Percentiles rank a stretch among this genome's conserved stretches.
Conservation (phyloP, 2,888 invertebrate genomes). For the Drosophila acutilabella region DNA sequence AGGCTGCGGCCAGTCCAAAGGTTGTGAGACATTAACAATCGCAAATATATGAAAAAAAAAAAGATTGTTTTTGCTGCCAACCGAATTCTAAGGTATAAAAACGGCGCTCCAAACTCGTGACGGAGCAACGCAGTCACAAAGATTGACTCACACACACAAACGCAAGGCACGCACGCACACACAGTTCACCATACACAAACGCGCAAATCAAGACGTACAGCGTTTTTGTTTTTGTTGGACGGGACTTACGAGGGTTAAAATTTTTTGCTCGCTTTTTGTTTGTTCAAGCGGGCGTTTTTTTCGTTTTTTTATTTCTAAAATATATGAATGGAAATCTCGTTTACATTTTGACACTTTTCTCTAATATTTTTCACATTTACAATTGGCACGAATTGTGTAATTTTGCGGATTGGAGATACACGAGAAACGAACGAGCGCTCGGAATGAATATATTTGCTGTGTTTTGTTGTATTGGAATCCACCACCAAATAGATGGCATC, state of each 20-base stretch:
- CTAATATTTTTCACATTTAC: conserved; percentile 37
- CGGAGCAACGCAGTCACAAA: conserved; percentile 46
- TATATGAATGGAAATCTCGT: conserved; percentile 31
- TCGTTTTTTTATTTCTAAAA: conserved; percentile 29
- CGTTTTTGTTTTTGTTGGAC: conserved; percentile 32
- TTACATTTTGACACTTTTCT: conserved; percentile 62
- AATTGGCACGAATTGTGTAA: conserved; percentile 75
- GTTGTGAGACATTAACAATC: conserved; percentile 64
- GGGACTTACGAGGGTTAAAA: conserved; percentile 20
- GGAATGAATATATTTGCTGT: conserved; percentile 53
- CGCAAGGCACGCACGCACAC: conserved; percentile 14
- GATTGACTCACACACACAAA: conserved; percentile 42
- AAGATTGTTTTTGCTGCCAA: conserved; percentile 13
- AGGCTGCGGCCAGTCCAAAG: conserved; percentile 69
- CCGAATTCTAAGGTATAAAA: conserved; percentile 51
- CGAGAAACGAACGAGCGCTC: conserved; percentile 43
- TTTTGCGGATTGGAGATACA: conserved; percentile 74
- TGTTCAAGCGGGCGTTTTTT: conserved; percentile 5
- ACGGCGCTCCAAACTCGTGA: conserved; percentile 74
- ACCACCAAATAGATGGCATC: conserved; percentile 58
- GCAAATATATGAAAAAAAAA: conserved; percentile 31
- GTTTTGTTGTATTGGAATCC: conserved; percentile 67
- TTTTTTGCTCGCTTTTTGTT: conserved; percentile 27
- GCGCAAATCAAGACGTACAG: conserved; percentile 33
- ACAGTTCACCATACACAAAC: conserved; percentile 30